Evolutionary conservation across 2,888 invertebrate species (phyloP), one percentile per base, ranked within the genome.

Genomic region (Eudasyphora cyanicolor): DNA sequence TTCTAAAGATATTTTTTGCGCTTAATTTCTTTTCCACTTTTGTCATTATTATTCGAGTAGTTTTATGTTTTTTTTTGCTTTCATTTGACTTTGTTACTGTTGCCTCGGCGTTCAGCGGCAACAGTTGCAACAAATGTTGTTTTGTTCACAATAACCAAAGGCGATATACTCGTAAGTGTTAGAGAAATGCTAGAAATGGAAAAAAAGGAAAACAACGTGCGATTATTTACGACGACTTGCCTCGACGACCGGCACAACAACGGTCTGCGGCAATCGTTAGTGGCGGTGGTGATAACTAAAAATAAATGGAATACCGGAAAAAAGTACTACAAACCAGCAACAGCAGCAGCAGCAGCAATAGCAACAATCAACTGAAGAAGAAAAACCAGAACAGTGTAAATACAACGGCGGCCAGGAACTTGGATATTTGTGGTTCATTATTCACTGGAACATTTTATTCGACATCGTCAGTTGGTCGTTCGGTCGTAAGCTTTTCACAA

Each of bases 361-460:
- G 27, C 17, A 57, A 45, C 19, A 45, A 21, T 24, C n/a, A 14
- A 21, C 6, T 21, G 17, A 38, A 19, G 29, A 62, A 62, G 21
- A 71, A 27, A 32, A 71, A 69, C 69, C 10, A 27, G 5, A 71
- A 71, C 4, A 24, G 27, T 21, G 17, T n/a, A 42, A 60, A 42
- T 17, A 24, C 19, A 19, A 60, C 3, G 14, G 38, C 3, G 14
- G 38, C 3, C 19, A 57, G 74, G 24, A 73, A 54, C 73, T 67
- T 19, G 67, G 42, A 67, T 85, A 82, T 78, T 82, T 85, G 85
- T 62, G 85, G 85, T 82, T 82, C 85, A 85, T 85, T 85, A 85
- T 85, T 78, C 54, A 75, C 70, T 75, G 76, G 79, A 51, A 54
- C 19, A 38, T 84, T 73, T 76, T 54, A 49, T 24, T 57, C 35